phyloP scores from a whole-genome alignment of 92 coral and sea anemone species.

The Porites divaricata region DNA sequence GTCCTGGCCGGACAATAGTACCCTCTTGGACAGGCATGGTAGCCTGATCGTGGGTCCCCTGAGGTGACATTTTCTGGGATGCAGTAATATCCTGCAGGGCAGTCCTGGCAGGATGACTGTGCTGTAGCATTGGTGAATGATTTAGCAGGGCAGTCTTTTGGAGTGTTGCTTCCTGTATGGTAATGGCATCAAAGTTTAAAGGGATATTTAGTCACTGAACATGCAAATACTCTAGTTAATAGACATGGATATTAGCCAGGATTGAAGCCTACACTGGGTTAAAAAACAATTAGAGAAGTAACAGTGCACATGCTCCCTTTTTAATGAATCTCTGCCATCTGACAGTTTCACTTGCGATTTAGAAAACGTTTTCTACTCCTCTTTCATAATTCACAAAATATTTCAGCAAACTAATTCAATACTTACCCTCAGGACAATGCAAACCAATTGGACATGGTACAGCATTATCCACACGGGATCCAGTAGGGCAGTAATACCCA shows the following conservation, averaged over 20 bases:
- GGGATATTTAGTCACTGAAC: neutral
- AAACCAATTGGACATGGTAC: conserved; percentile 91
- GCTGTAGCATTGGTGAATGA: conserved; percentile 88
- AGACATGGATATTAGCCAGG: too few species aligned
- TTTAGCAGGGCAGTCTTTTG: conserved; percentile 84
- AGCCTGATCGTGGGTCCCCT: conserved; percentile 93
- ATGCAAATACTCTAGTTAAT: neutral
- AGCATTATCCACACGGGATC: conserved; percentile 75
- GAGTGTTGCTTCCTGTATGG: conserved; percentile 74
- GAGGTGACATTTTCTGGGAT: conserved; percentile 94
- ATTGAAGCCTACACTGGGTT: neutral
- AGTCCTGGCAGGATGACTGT: conserved; percentile 81
- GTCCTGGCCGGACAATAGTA: conserved; percentile 94
- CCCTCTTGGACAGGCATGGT: conserved; percentile 88
- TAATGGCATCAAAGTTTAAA: neutral
- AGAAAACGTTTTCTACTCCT: too few species aligned
- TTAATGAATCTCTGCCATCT: too few species aligned
- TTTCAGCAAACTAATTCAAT: neutral
- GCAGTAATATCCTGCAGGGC: conserved; percentile 93
- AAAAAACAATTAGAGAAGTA: neutral
- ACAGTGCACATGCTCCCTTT: too few species aligned
- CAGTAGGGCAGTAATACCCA: conserved; percentile 92
- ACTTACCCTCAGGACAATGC: conserved; percentile 91
- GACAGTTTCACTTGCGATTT: too few species aligned
- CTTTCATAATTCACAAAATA: too few species aligned